Base-by-base conservation (phyloP, 2,888 invertebrate genomes). In the Leuctra nigra region DNA sequence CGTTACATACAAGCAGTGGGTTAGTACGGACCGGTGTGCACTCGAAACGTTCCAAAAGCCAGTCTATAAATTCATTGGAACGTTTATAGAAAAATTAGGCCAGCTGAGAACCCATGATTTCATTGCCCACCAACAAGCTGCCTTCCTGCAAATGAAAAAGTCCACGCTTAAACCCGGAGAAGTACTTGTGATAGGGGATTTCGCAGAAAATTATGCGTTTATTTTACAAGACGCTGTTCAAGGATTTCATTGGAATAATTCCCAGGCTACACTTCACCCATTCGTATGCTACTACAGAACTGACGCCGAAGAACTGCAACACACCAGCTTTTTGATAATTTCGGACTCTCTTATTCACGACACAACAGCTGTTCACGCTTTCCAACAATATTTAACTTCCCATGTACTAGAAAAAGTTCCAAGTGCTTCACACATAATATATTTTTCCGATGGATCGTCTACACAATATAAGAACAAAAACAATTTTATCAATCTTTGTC, bases 1-100 rank as follows among this genome's bases (percentile, higher is more conserved):
- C 23, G 52, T 63, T 25, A 56, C 53, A 18, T 62, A 50, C 39
- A 60, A 63, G 9, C 63, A 64, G 35, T 62, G 63, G 62, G 36
- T 57, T 23, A 52, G 59, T n/a, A 56, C 56, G 1, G 59, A 64
- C 57, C 57, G 61, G 38, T 60, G 58, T 50, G 48, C 47, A 25
- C 44, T 62, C 25, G 58, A 63, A 55, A 63, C 60, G 1, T 35
- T 63, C 18, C 44, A 53, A 20, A 59, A 61, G 55, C 33, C 59
- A 25, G 41, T 50, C 2, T 53, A 61, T 52, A 58, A 62, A 44
- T 62, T 61, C 38, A 29, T 59, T 24, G 58, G 61, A 7, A 20
- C 18, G 9, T 60, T 61, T 7, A 14, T 56, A 35, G 53, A 58
- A 16, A 41, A 55, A 41, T 47, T 63, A 23, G 29, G 55, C 24